Conservation (phyloP, 2,888 invertebrate genomes). For the Tenthredo amoena region DNA sequence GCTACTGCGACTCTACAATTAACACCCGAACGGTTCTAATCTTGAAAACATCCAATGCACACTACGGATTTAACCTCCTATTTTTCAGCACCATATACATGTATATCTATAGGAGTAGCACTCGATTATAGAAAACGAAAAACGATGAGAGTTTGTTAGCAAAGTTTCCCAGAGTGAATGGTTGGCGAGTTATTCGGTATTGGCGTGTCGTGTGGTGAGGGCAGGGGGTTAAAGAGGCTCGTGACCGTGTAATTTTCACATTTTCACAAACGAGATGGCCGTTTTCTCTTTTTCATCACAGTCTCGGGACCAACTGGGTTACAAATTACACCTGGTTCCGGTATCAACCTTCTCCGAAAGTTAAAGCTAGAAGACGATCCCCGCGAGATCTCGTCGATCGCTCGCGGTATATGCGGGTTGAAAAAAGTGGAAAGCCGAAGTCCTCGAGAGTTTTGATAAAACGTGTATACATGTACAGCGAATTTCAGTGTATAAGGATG, state of each 20-base stretch:
- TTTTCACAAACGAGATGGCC: not conserved
- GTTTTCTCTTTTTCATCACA: not conserved
- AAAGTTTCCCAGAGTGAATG: no score
- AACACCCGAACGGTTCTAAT: slow-evolving; percentile 58
- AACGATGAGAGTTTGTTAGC: no score
- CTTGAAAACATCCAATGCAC: slow-evolving; percentile 4
- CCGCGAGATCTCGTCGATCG: not conserved
- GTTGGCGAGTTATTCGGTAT: slow-evolving; percentile 32
- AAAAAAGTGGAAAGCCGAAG: not conserved
- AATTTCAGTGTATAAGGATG: not conserved
- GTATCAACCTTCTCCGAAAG: not conserved
- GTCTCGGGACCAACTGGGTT: not conserved
- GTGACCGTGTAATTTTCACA: not conserved
- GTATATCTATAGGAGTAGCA: not conserved
- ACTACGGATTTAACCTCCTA: slow-evolving; percentile 24
- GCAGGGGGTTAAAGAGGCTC: slow-evolving; percentile 13
- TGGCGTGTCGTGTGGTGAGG: not conserved
- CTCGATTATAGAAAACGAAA: not conserved
- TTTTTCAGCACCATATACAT: not conserved
- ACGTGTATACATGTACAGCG: not conserved
- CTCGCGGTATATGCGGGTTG: not conserved
- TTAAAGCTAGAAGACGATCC: not conserved
- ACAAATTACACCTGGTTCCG: not conserved
- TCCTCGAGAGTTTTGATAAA: not conserved
- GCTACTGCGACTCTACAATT: slow-evolving; percentile 79